These are phyloP conservation scores for Deilephila elpenor DNA, from an alignment of 2,888 invertebrate species.

Conservation along the genomic window DNA sequence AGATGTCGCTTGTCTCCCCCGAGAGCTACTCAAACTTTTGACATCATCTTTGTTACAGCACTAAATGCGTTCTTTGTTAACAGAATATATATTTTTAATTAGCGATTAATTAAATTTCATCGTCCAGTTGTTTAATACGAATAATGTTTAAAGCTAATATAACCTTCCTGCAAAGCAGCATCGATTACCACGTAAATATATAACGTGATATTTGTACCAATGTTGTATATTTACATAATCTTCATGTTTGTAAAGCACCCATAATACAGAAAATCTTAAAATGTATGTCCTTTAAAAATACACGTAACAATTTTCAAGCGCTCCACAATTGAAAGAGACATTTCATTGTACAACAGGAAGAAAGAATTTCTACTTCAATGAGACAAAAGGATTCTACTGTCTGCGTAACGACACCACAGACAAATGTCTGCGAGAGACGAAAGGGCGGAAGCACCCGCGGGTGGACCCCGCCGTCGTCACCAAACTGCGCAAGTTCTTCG, in stretches of 20 bases:
- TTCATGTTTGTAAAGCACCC: too few species aligned
- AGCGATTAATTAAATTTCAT: not conserved
- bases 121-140: not conserved
- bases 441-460: slow-evolving; percentile 92
- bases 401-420: slow-evolving; percentile 92
- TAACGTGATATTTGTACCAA: too few species aligned
- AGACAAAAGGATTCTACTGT: slow-evolving; percentile 98
- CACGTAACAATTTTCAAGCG: slow-evolving; percentile 22
- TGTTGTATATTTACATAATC: too few species aligned
- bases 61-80: slow-evolving; percentile 24
- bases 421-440: slow-evolving; percentile 93
- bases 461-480: slow-evolving; percentile 92
- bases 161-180: too few species aligned
- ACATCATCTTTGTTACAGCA: slow-evolving; percentile 23
- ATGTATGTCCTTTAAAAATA: not conserved
- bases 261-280: too few species aligned
- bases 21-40: slow-evolving; percentile 13
- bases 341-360: slow-evolving; percentile 77
- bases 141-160: too few species aligned
- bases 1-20: slow-evolving; percentile 13
- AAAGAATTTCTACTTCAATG: slow-evolving; percentile 98
- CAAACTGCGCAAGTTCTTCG: slow-evolving; percentile 93
- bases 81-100: slow-evolving; percentile 7
- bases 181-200: too few species aligned
- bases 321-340: slow-evolving; percentile 2